Evolutionary conservation across 2,888 invertebrate genomes (phyloP).

Genomic region (Andrena haemorrhoa): DNA sequence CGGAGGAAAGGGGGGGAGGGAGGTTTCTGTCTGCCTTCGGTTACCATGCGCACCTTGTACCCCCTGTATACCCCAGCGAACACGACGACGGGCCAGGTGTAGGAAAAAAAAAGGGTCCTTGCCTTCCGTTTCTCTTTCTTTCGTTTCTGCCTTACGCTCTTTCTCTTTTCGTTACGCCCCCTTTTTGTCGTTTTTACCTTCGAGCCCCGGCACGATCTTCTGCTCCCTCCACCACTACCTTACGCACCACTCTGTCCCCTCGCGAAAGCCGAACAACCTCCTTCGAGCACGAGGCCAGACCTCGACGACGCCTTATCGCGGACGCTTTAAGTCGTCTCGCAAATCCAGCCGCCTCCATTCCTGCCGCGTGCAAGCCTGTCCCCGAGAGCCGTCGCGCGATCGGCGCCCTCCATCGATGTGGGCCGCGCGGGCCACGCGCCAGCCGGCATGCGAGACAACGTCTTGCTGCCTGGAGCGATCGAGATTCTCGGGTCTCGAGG

Average conservation of each 20-base stretch:
- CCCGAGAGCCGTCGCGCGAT: constrained; percentile 48
- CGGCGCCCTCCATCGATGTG: constrained; percentile 50
- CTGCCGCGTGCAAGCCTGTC: constrained; percentile 52
- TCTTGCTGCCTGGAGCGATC: not conserved
- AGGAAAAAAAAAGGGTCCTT: constrained; percentile 21
- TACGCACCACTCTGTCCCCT: constrained; percentile 41
- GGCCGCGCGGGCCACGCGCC: constrained; percentile 32
- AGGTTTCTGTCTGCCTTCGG: constrained; percentile 62
- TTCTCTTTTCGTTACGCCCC: not conserved
- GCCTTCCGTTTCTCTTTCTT: constrained; percentile 22
- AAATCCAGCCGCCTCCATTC: constrained; percentile 68
- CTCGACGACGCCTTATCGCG: constrained; percentile 35
- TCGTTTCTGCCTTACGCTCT: not conserved
- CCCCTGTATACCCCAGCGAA: constrained; percentile 59
- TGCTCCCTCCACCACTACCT: constrained; percentile 48
- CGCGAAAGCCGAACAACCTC: constrained; percentile 31
- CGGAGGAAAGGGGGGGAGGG: constrained; percentile 37
- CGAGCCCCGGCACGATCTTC: constrained; percentile 45
- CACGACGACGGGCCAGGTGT: constrained; percentile 50
- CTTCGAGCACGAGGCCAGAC: constrained; percentile 29
- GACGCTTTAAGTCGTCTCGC: constrained; percentile 73
- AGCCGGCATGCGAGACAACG: constrained; percentile 38
- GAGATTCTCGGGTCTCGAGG: not conserved
- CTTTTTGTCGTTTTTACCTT: constrained; percentile 52
- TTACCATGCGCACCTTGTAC: constrained; percentile 70